A percentile compares a stretch with the other conserved stretches of the same genome.
Conservation (phyloP, 2,888 invertebrate species). For the Sesia bembeciformis region DNA sequence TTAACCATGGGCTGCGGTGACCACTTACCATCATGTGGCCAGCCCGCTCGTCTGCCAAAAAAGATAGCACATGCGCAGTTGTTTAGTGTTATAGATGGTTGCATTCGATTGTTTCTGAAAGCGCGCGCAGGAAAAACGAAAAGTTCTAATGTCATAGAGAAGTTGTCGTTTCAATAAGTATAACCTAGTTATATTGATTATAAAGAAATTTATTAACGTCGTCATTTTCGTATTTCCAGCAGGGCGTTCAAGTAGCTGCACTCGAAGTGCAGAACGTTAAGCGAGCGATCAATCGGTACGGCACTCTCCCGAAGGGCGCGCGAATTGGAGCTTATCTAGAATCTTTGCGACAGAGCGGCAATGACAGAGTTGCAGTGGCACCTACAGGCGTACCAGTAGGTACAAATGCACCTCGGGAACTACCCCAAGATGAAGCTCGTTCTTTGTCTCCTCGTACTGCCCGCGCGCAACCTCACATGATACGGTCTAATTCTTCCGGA, state of each 20-base stretch:
- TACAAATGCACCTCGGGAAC: conserved; percentile 38
- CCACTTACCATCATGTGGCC: no score
- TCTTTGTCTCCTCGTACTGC: conserved; percentile 80
- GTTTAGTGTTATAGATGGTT: no score
- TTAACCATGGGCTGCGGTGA: no score
- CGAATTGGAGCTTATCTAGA: conserved; percentile 97
- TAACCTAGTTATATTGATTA: no score
- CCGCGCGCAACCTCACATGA: conserved; percentile 86
- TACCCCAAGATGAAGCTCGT: conserved; percentile 45
- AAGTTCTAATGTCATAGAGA: no score
- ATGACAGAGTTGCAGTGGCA: conserved; percentile 38
- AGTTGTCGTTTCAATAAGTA: no score
- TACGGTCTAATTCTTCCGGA: conserved; percentile 90
- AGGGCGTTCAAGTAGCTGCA: conserved; percentile 88
- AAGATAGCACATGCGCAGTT: no score
- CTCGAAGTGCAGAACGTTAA: conserved; percentile 97
- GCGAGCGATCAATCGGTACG: conserved; percentile 94
- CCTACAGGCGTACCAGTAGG: conserved; percentile 57
- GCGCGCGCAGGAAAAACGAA: no score
- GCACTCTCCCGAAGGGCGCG: conserved; percentile 96
- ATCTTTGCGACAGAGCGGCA: conserved; percentile 88
- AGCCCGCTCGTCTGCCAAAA: no score
- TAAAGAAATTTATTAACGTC: background rate
- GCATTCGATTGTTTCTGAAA: no score
- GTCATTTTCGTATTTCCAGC: conserved; percentile 18